Evolutionary conservation across 2,888 invertebrate genomes (phyloP), one percentile per base, ranked within the genome.

Genomic region (Watsonalla binaria): DNA sequence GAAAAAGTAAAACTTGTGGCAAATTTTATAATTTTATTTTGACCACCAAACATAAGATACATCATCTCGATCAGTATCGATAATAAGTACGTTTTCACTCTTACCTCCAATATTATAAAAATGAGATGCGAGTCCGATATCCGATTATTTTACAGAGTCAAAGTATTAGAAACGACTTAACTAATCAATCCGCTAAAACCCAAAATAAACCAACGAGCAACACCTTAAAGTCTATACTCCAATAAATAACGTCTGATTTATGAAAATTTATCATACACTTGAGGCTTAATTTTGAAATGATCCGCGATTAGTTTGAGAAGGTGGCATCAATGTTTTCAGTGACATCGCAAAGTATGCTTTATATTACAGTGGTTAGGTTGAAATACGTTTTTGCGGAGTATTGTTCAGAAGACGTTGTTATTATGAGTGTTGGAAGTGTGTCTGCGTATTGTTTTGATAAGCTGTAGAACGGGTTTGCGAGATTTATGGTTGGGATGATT

Each of bases 361-460:
- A 75, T 73, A 34, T 60, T 68, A 48, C 59, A 51, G 59, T 59
- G 65, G 76, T 42, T 81, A 82, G 63, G 80, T 76, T 66, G 65
- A 72, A 71, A 68, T 74, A 60, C 78, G 58, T 64, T 60, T 68
- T 66, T 58, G 57, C 61, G 51, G 45, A 59, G 62, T 67, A 63
- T 66, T 60, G 73, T 53, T 60, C 66, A 71, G 78, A 82, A 78
- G 81, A 78, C 82, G 78, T 87, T 87, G 80, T 80, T 80, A 76
- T 65, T 65, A 68, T 67, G 66, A 67, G 70, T 74, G 67, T 65
- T 82, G 75, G 82, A 90, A 90, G 87, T 89, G 89, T 90, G 89
- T 89, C 87, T 88, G 90, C 82, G 89, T 89, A 91, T 91, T 91
- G 90, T 91, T 91, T 90, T 91, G 91, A 91, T 90, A 91, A 89